phyloP scores from a whole-genome alignment of 2,888 invertebrate genomes.

The Calameuta pallipes region DNA sequence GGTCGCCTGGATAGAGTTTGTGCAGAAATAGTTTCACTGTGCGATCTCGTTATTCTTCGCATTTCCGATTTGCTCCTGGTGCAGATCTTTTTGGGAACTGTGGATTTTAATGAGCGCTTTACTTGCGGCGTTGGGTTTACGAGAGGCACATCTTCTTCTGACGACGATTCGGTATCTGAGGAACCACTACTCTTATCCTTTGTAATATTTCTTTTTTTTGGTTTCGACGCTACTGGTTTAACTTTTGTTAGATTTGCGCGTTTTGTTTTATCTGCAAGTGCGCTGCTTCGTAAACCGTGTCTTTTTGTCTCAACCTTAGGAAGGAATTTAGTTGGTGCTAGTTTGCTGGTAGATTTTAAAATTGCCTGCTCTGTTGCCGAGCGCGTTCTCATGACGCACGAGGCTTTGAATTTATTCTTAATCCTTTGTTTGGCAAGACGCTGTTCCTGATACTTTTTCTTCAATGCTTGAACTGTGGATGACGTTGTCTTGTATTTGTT shows the following conservation, averaged over 20 bases:
- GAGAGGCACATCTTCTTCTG: slow-evolving; percentile 50
- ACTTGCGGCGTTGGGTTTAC: slow-evolving; percentile 46
- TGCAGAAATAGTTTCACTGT: slow-evolving; percentile 30
- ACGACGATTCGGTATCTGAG: slow-evolving; percentile 35
- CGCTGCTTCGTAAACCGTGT: slow-evolving; percentile 55
- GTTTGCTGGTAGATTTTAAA: slow-evolving; percentile 59
- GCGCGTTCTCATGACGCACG: slow-evolving; percentile 67
- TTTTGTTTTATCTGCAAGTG: slow-evolving; percentile 33
- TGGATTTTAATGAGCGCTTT: slow-evolving; percentile 32
- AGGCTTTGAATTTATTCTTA: slow-evolving; percentile 55
- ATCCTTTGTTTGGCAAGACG: slow-evolving; percentile 69
- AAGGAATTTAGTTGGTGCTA: slow-evolving; percentile 46
- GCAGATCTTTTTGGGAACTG: slow-evolving; percentile 49
- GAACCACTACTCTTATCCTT: slow-evolving; percentile 38
- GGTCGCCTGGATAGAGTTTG: slow-evolving; percentile 66
- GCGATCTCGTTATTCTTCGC: slow-evolving; percentile 60
- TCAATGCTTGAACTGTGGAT: slow-evolving; percentile 69
- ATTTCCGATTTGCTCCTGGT: slow-evolving; percentile 56
- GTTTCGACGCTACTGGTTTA: slow-evolving; percentile 41
- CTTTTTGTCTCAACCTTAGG: slow-evolving; percentile 45
- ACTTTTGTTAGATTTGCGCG: slow-evolving; percentile 23
- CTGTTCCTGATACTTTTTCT: slow-evolving; percentile 73
- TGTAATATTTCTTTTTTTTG: slow-evolving; percentile 39
- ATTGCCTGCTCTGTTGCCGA: slow-evolving; percentile 61
- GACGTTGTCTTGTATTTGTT: slow-evolving; percentile 54